Conservation (phyloP, 2,113 vertebrate genomes). For the Python bivittatus region DNA sequence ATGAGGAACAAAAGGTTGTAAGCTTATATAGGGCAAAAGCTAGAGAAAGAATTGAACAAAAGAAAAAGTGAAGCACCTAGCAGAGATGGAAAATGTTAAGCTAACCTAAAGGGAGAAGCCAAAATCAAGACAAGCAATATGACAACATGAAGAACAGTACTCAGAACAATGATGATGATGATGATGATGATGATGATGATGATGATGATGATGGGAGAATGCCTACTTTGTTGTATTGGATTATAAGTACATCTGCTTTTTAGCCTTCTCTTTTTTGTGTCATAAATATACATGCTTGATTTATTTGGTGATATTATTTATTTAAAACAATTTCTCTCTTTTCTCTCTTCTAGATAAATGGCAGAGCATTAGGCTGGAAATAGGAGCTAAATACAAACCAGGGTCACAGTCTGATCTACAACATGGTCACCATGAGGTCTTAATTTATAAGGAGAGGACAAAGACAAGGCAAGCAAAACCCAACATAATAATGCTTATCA, state of each 20-base stretch:
- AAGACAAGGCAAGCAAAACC: not conserved
- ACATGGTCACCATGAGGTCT: not conserved
- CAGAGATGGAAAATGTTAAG: no score
- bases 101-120: no score
- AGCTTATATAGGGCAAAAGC: no score
- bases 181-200: no score
- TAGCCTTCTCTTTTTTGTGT: not conserved
- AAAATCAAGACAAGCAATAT: no score
- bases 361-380: not conserved
- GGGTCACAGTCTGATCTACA: not conserved
- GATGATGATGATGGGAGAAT: no score
- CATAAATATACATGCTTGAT: not conserved
- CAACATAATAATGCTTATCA: not conserved
- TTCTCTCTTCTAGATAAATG: not conserved
- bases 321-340: not conserved
- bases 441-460: not conserved
- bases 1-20: no score
- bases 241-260: not conserved
- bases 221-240: not conserved
- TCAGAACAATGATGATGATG: no score
- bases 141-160: no score
- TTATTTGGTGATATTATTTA: not conserved
- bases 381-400: not conserved
- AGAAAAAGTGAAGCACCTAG: no score
- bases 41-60: no score